Conservation (phyloP, 2,888 invertebrate species). For the Tenodera sinensis region DNA sequence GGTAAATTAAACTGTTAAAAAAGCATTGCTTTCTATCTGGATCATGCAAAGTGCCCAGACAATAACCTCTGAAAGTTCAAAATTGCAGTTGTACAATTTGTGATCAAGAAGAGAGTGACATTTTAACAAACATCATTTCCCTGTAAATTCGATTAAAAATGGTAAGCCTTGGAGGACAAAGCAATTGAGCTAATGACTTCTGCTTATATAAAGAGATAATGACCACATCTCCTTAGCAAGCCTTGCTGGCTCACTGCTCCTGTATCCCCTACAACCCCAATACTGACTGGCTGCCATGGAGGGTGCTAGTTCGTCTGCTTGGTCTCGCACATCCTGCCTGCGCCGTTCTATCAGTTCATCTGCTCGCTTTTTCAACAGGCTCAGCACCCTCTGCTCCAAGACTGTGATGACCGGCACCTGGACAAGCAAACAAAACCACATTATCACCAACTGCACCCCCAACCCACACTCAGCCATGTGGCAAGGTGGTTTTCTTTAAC, state of each 20-base stretch:
- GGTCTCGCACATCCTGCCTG: slow-evolving; percentile 89
- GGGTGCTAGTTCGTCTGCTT: slow-evolving; percentile 76
- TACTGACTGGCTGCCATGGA: slow-evolving; percentile 62
- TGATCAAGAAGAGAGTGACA: too few relatives aligned
- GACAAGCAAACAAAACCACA: slow-evolving; percentile 24
- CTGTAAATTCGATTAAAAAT: too few relatives aligned
- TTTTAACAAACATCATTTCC: too few relatives aligned
- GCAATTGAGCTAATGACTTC: too few relatives aligned
- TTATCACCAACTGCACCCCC: not conserved
- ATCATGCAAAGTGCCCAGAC: too few relatives aligned
- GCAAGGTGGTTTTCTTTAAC: not conserved
- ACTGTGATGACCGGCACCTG: slow-evolving; percentile 68
- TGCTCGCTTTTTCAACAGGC: slow-evolving; percentile 67
- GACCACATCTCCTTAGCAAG: not conserved
- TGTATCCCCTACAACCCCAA: slow-evolving; percentile 34
- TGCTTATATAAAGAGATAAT: too few relatives aligned
- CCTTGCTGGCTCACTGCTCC: slow-evolving; percentile 3
- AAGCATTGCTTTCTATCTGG: too few relatives aligned
- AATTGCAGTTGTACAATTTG: too few relatives aligned
- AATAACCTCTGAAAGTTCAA: too few relatives aligned
- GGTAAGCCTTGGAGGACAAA: too few relatives aligned
- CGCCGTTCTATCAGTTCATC: slow-evolving; percentile 76
- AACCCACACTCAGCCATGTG: not conserved
- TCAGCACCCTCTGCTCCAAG: slow-evolving; percentile 75
- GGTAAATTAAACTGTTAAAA: too few relatives aligned